Conservation (phyloP, 2,113 vertebrate species). For the Mormyrus lacerda region DNA sequence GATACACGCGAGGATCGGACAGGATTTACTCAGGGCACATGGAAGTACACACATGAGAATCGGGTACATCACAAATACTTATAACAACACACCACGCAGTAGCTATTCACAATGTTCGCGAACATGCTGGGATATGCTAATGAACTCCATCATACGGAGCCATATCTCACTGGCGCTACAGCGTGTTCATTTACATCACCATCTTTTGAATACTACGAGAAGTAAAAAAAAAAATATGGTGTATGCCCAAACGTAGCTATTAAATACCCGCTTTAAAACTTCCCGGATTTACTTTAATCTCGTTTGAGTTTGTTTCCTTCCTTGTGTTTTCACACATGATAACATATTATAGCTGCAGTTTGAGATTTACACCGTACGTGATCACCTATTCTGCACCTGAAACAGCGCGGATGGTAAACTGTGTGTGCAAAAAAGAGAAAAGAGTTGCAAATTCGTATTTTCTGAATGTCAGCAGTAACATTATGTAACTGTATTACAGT, state of each 20-base stretch:
- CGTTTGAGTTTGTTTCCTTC: not conserved
- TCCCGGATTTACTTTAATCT: not conserved
- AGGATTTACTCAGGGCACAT: not conserved
- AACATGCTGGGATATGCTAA: no score
- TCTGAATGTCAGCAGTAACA: not conserved
- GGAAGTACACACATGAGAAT: not conserved
- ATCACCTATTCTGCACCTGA: not conserved
- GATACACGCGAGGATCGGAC: not conserved
- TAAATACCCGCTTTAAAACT: not conserved
- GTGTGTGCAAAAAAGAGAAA: not conserved
- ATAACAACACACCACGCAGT: not conserved
- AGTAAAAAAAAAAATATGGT: not conserved
- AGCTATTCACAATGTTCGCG: not conserved
- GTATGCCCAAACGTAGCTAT: not conserved
- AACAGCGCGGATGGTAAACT: not conserved
- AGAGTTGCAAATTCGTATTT: not conserved
- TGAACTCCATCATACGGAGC: no score
- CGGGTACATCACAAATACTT: not conserved
- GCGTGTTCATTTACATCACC: not conserved
- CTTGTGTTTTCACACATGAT: not conserved
- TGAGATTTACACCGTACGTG: not conserved
- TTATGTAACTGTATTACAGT: not conserved
- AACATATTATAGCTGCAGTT: not conserved
- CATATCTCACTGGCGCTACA: not conserved
- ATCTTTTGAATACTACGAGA: not conserved